Evolutionary conservation across 2,797 vertebrate genomes (phyloP), one percentile per base, ranked within the genome.

Genomic region (Neostethus bicornis): DNA sequence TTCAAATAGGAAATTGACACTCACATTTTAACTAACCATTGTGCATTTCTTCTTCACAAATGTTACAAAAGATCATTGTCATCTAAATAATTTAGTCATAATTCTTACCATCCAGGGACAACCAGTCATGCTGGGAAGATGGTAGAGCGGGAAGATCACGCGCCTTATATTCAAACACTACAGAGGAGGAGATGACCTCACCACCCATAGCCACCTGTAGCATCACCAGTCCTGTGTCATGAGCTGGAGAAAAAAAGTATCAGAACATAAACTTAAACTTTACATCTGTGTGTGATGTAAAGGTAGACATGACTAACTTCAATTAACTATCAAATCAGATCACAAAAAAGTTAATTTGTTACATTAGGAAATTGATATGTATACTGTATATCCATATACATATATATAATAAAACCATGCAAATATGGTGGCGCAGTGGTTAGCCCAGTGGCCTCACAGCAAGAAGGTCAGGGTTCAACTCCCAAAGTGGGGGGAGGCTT

Each of bases 101-200:
- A 31, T 14, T 66, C 96, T 93, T 92, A 99, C 97, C 97, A 1
- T 99, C 97, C 73, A 99, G 85, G 8, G 97, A 99, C 66, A 99
- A 92, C 97, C 97, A 99, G 89, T 99, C 97, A 5, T 98, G 97
- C 82, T 99, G 97, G 42, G 97, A 97, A 45, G 96, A 97, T 9
- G 97, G 96, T 83, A 98, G 92, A 4, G 95, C 93, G 31, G 96
- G 95, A 69, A 98, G 90, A 43, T 96, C 95, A 20, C 97, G 94
- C 0, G 97, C 96, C 86, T 98, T 98, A 85, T 99, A 99, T 83
- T 99, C 97, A 87, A 99, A 99, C 77, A 98, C 96, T 90, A 98
- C 97, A 0, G 97, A 98, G 76, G 96, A 97, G 73, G 97, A 99
- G 90, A 98, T 96, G 83, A 97, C 94, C 86, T 97, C 95, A 77